Conservation (phyloP, 2,797 vertebrate species). For the Danio albolineatus region DNA sequence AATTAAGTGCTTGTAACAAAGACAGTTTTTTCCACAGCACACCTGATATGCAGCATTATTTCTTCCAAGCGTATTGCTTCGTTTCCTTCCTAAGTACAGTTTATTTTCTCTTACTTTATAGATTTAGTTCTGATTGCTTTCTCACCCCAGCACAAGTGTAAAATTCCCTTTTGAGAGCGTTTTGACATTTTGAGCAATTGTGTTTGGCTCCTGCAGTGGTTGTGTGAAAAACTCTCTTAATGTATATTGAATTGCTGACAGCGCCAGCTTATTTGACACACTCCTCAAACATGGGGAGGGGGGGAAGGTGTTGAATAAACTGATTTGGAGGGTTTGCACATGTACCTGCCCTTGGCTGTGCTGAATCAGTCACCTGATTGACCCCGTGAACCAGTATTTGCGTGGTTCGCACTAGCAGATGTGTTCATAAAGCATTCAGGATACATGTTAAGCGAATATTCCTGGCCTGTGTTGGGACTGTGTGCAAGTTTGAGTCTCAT, state of each 20-base stretch:
- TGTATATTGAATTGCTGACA: conserved; percentile 63
- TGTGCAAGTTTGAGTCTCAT: conserved; percentile 39
- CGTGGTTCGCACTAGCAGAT: neutral
- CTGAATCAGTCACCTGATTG: conserved; percentile 34
- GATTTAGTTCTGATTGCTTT: conserved; percentile 4
- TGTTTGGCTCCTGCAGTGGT: conserved; percentile 43
- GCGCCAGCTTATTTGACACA: conserved; percentile 57
- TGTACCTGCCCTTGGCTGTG: conserved; percentile 54
- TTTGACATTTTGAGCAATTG: conserved; percentile 67
- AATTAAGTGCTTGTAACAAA: no score
- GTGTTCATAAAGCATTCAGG: conserved; percentile 10
- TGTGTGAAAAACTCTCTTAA: conserved; percentile 59
- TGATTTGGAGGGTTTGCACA: conserved; percentile 62
- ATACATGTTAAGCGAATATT: neutral
- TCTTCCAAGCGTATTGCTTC: neutral
- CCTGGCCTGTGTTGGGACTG: conserved; percentile 2
- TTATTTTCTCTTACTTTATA: neutral
- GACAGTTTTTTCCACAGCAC: no score
- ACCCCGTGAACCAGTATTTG: conserved; percentile 4
- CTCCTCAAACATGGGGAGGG: conserved; percentile 49
- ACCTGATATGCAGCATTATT: neutral
- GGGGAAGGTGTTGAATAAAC: conserved; percentile 64
- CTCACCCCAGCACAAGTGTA: neutral
- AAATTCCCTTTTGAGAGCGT: conserved; percentile 53
- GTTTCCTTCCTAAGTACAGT: neutral